These are phyloP conservation scores for Pygmarrhopalites habei DNA, from an alignment of 1,140 invertebrate species.

Conservation along the genomic window DNA sequence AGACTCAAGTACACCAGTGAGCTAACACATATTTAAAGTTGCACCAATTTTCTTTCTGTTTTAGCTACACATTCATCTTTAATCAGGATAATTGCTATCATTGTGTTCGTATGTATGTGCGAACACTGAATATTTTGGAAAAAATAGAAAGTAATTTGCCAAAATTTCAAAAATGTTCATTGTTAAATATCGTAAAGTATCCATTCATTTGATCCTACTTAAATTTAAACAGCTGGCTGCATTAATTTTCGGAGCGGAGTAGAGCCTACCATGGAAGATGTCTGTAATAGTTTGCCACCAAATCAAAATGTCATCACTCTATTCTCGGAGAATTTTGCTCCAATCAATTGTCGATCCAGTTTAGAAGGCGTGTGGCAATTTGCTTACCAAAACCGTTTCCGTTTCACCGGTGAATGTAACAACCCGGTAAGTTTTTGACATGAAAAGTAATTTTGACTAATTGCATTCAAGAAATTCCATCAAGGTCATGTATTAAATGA, in stretches of 20 bases:
- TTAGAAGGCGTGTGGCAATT: slow-evolving; percentile 93
- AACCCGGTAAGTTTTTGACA: not conserved
- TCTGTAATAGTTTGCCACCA: slow-evolving; percentile 63
- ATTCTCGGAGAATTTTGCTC: slow-evolving; percentile 82
- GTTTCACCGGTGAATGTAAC: slow-evolving; percentile 71
- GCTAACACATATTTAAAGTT: too few species aligned
- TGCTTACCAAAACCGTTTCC: slow-evolving; percentile 74
- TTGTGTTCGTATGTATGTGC: slow-evolving; percentile 74
- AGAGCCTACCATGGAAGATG: slow-evolving; percentile 63
- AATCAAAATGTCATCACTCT: slow-evolving; percentile 76
- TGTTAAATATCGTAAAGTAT: slow-evolving; percentile 1
- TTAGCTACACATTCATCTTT: slow-evolving; percentile 84
- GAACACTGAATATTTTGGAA: slow-evolving; percentile 83
- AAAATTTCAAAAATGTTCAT: slow-evolving; percentile 1
- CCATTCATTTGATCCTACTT: slow-evolving; percentile 25
- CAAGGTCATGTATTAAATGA: too few species aligned
- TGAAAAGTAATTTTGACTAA: too few species aligned
- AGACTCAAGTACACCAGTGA: too few species aligned
- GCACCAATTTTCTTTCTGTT: too few species aligned
- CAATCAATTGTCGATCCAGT: slow-evolving; percentile 84
- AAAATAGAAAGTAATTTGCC: slow-evolving; percentile 69
- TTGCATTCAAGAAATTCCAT: too few species aligned
- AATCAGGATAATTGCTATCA: slow-evolving; percentile 61
- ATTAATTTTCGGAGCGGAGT: slow-evolving; percentile 56
- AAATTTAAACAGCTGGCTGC: slow-evolving; percentile 55